Evolutionary conservation across 2,888 invertebrate genomes (phyloP), one percentile per base, ranked within the genome.

Genomic region (Hypsopygia costalis): DNA sequence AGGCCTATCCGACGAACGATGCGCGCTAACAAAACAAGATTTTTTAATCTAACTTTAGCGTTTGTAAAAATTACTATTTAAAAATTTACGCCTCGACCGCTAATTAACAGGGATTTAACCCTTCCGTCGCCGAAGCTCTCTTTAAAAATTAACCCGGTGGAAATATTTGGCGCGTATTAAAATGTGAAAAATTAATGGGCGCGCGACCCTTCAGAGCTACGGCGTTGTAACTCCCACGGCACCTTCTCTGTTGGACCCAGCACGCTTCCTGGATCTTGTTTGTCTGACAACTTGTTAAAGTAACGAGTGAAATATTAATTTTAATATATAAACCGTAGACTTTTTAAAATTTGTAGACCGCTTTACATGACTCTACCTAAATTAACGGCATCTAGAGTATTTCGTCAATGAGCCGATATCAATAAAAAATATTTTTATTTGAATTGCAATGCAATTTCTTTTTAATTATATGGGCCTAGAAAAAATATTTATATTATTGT

Each of bases 1-100:
- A 86, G 88, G 89, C 88, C 89, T 89, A 89, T 71, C 52, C 70
- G 72, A 25, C 25, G 25, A 8, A 62, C 64, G 55, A 48, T 51
- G 56, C 62, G 64, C 65, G 66, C 67, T 49, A 54, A 69, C 73
- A 77, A 73, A 79, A 78, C 79, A 78, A 77, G 60, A 70, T 80
- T 87, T 82, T 88, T 88, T 87, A 89, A 88, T 89, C 85, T 81
- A 89, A 88, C 87, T 89, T 88, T 82, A 78, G 78, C 87, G 82
- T 88, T 87, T 85, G 87, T 85, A 89, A 89, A 89, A 89, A 89
- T 88, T 85, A 88, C 83, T 85, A 80, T 82, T 88, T 87, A 86
- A 88, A 88, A 75, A 88, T 88, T 85, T 74, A 89, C 73, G 64
- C 69, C 71, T 45, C 62, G 64, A 79, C 81, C 78, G 67, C 85